Base-by-base conservation (phyloP, 1,140 invertebrate genomes). In the Nebria ingens region DNA sequence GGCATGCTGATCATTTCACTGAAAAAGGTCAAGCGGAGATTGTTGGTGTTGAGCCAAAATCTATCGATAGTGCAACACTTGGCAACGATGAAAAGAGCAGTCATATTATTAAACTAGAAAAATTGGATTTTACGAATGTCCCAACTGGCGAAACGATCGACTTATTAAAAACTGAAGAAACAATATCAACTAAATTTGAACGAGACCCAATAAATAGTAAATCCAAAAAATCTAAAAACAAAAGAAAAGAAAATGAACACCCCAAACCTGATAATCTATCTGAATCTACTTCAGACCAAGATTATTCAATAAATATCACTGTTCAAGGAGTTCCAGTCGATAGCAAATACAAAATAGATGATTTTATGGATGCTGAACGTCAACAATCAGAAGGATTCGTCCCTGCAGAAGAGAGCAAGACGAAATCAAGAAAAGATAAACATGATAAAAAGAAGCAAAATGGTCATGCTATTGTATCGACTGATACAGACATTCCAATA, bases 251-350 rank as follows among this genome's bases (percentile, higher is more conserved):
- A 19, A 45, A 45, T 12, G 40, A 45, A 45, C 25, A 34, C 6
- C n/a, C 51, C 21, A n/a, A 19, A 21, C 34, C 52, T 2, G 23
- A 17, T 13, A 15, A 13, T 25, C 4, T 19, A 11, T 20, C 50
- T 20, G 52, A 53, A 11, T 17, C 52, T 2, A n/a, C 52, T 15
- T 19, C 42, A 22, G 52, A 57, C 11, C 9, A 29, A 25, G 42
- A 54, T 51, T 19, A 9, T 17, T 34, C 9, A 17, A 62, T 69
- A 11, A 56, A 64, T 56, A 58, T 69, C 15, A 58, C 56, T 25
- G 56, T 68, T 21, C 63, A 62, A 21, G 65, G 64, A 50, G 53
- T 57, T 22, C 53, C 57, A 22, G 42, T 64, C 19, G 56, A 58
- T 55, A 59, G 62, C 19, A 21, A 61, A 54, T 54, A 56, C 12